Conservation (phyloP, 2,888 invertebrate genomes). For the Tetranychus truncatus region DNA sequence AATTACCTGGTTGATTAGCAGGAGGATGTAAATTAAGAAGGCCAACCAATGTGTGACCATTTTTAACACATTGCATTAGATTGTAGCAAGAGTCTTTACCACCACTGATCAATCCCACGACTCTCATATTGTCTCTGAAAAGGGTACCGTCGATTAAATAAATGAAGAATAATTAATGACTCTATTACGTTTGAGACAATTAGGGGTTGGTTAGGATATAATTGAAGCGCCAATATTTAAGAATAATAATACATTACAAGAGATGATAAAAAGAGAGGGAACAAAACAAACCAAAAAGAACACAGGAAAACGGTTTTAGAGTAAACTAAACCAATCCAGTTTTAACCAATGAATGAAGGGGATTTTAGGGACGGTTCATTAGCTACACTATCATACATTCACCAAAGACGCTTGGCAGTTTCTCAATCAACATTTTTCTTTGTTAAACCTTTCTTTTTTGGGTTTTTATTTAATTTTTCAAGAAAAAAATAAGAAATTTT, state of each 20-base stretch:
- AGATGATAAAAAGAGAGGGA: neutral
- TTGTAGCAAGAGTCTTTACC: conserved; percentile 99
- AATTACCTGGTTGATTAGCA: conserved; percentile 8
- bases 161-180: too few species aligned
- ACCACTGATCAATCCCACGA: conserved; percentile 47
- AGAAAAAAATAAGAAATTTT: too few species aligned
- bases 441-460: too few species aligned
- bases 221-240: neutral
- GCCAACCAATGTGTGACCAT: conserved; percentile 85
- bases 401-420: too few species aligned
- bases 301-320: neutral
- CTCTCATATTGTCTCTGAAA: conserved; percentile 19
- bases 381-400: neutral
- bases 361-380: neutral
- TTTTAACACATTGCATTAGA: conserved; percentile 89
- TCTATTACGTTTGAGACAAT: too few species aligned
- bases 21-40: conserved; percentile 77
- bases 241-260: neutral
- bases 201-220: neutral
- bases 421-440: too few species aligned
- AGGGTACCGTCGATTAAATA: too few species aligned
- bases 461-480: too few species aligned
- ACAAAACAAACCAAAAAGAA: neutral
- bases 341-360: neutral
- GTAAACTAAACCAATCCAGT: neutral